Evolutionary conservation across 2,113 vertebrate species (phyloP), one percentile per base, ranked within the genome.

Genomic region (Cyanocitta stelleri): DNA sequence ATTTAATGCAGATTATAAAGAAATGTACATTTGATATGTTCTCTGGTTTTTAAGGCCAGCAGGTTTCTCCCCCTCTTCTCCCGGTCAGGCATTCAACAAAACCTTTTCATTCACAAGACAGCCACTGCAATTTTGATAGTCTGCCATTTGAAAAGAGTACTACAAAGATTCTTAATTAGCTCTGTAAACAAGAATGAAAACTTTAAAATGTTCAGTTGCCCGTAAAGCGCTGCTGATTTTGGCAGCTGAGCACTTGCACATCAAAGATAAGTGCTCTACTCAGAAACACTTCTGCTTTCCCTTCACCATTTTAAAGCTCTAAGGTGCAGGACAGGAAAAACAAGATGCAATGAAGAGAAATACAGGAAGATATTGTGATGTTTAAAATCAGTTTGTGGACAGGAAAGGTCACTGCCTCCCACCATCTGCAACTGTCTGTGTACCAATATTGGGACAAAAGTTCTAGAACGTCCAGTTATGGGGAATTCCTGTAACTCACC

Each of bases 151-250:
- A 66, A 35, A 74, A 76, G 16, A 88, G 17, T 32, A 32, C 77
- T 79, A 64, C 1, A 6, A 95, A 88, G 63, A 90, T 66, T 79
- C 79, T 83, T 94, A 80, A 94, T 85, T 88, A 91, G 89, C 37
- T 94, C 67, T 95, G 91, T 93, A 92, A 94, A 88, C 59, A 95
- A 90, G 87, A 93, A 74, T 8, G 41, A 79, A 83, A 87, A 74
- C 85, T 87, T 89, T 63, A 49, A 89, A 94, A 75, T 29, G 62
- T 73, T 90, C 3, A 6, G 33, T 35, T 74, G 79, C 41, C 54
- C 69, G 75, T 54, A 56, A 95, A 88, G 30, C 0, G 5, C 77
- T 76, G 37, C 66, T 24, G 73, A 87, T 69, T 89, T 82, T 82
- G 85, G 89, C 87, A 94, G 74, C 64, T 66, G 58, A 96, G 74